phyloP scores from a whole-genome alignment of 1,140 invertebrate genomes.

The Gonatopus flavifemur region DNA sequence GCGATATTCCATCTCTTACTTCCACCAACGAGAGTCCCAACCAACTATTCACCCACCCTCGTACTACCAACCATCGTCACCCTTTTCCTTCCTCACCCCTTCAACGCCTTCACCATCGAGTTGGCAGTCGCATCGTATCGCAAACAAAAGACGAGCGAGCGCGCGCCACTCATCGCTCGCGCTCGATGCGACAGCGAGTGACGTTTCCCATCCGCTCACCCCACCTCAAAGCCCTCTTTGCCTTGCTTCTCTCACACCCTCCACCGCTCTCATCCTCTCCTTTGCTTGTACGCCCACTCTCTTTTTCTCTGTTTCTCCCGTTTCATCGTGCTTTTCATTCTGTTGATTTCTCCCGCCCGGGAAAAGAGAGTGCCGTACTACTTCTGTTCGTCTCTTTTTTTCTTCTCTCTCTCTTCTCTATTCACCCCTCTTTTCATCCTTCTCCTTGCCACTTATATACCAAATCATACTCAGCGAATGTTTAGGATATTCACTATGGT shows the following conservation, averaged over 20 bases:
- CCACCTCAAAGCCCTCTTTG: slow-evolving; percentile 11
- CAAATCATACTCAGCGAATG: too few relatives aligned
- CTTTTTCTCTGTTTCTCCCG: slow-evolving; percentile 2
- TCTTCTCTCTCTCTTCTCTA: too few relatives aligned
- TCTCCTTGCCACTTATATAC: too few relatives aligned
- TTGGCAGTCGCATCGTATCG: slow-evolving; percentile 49
- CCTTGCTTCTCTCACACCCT: slow-evolving; percentile 4
- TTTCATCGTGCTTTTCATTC: too few relatives aligned
- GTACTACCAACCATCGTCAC: not conserved
- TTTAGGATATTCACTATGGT: too few relatives aligned
- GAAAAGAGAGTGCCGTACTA: too few relatives aligned
- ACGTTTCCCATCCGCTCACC: slow-evolving; percentile 32
- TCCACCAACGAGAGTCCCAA: not conserved
- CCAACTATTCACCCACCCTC: not conserved
- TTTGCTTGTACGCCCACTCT: not conserved
- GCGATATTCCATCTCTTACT: slow-evolving; percentile 5
- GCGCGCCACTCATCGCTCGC: slow-evolving; percentile 54
- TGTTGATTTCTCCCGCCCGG: too few relatives aligned
- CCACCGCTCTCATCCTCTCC: slow-evolving; percentile 2
- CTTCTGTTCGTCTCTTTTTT: too few relatives aligned
- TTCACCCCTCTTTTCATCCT: too few relatives aligned
- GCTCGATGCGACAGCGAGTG: slow-evolving; percentile 55
- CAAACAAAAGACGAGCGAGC: slow-evolving; percentile 56
- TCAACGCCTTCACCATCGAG: slow-evolving; percentile 29
- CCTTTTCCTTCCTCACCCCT: slow-evolving; percentile 7